Conservation (phyloP, 2,888 invertebrate species). For the Drosophila gaucha region DNA sequence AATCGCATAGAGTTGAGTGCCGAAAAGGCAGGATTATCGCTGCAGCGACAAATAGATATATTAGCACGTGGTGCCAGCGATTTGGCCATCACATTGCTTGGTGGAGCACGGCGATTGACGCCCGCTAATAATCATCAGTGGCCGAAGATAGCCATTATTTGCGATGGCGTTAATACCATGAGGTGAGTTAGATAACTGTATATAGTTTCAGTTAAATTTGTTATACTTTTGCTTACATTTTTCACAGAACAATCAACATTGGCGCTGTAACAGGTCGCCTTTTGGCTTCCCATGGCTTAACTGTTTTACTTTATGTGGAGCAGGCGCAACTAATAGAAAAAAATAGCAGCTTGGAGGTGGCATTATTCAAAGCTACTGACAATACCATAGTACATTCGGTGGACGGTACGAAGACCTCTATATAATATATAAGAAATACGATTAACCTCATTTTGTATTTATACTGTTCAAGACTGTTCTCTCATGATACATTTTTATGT, state of each 20-base stretch:
- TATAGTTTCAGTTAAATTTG: not conserved
- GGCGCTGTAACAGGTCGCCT: conserved; percentile 92
- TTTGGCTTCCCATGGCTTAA: conserved; percentile 92
- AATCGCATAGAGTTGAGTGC: conserved; percentile 89
- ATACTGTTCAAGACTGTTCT: no score
- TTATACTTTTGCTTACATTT: not conserved
- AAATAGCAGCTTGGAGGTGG: conserved; percentile 86
- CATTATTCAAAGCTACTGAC: conserved; percentile 88
- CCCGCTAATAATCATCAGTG: conserved; percentile 95
- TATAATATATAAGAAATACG: not conserved
- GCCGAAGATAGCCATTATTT: conserved; percentile 92
- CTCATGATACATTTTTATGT: no score
- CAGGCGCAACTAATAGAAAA: conserved; percentile 85
- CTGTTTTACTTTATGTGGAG: conserved; percentile 87
- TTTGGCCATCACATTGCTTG: conserved; percentile 92
- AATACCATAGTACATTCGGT: conserved; percentile 86
- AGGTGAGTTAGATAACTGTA: conserved; percentile 32
- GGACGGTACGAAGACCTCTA: conserved; percentile 71
- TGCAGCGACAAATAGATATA: conserved; percentile 89
- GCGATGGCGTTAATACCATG: conserved; percentile 84
- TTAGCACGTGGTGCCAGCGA: conserved; percentile 94
- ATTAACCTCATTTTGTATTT: no score
- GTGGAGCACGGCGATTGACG: conserved; percentile 93
- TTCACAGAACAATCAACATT: conserved; percentile 86
- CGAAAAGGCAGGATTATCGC: conserved; percentile 88